These are phyloP conservation scores for Apeltes quadracus DNA, from an alignment of 2,113 vertebrate genomes.

Conservation along the genomic window DNA sequence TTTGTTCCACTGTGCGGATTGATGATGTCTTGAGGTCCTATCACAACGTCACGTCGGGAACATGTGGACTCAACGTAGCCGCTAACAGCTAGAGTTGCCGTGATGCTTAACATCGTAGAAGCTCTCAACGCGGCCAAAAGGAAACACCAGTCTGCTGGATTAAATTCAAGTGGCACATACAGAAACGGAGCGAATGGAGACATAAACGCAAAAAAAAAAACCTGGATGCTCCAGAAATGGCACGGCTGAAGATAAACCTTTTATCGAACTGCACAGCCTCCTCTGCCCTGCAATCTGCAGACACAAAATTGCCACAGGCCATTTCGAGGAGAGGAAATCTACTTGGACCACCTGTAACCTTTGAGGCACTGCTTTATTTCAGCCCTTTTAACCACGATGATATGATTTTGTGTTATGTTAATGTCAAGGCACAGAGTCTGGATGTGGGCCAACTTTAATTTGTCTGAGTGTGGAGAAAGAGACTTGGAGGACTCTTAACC, in stretches of 20 bases:
- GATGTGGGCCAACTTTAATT: background rate
- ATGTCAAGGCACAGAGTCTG: background rate
- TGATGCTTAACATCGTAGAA: too few species aligned
- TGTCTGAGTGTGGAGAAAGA: background rate
- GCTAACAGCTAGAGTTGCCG: constrained; percentile 1
- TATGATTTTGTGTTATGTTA: background rate
- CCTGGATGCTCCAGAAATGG: background rate
- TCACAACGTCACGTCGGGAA: constrained; percentile 41
- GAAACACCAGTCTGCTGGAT: background rate
- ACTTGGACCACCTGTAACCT: background rate
- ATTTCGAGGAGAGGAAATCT: background rate
- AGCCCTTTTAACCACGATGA: background rate
- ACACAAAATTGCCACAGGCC: background rate
- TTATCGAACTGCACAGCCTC: background rate
- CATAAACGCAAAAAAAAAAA: background rate
- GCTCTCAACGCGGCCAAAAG: background rate
- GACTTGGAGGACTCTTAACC: background rate
- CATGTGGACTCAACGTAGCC: constrained; percentile 12
- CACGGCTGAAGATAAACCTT: constrained; percentile 5
- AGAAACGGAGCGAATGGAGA: background rate
- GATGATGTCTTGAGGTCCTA: constrained; percentile 57
- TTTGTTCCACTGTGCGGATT: constrained; percentile 51
- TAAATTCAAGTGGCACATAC: background rate
- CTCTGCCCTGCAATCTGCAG: background rate
- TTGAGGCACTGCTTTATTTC: background rate